Evolutionary conservation across 2,888 invertebrate genomes (phyloP).

Genomic region (Caenorhabditis macrosperma): DNA sequence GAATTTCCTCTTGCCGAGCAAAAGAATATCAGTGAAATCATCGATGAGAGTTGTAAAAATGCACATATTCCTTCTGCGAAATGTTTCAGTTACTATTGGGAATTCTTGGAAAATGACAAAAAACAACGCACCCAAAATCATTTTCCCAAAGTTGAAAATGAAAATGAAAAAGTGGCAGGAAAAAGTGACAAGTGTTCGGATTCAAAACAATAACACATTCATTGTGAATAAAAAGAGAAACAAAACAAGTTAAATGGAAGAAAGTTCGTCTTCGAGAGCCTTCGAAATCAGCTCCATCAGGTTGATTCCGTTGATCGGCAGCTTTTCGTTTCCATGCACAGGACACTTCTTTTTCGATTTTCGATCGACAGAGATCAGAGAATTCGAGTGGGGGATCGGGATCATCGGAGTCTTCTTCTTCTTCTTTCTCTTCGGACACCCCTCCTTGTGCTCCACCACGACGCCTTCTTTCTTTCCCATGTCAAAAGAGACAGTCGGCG

Average conservation of each 20-base stretch:
- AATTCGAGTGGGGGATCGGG: slow-evolving; percentile 42
- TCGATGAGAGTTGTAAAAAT: slow-evolving; percentile 1
- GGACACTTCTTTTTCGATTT: slow-evolving; percentile 15
- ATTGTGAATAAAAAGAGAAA: neutral
- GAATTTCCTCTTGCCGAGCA: slow-evolving; percentile 14
- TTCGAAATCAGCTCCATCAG: slow-evolving; percentile 51
- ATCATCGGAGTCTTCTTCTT: slow-evolving; percentile 7
- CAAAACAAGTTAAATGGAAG: slow-evolving; percentile 15
- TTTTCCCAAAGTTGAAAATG: neutral
- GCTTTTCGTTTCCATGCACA: slow-evolving; percentile 23
- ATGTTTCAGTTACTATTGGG: slow-evolving; percentile 2
- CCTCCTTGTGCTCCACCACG: slow-evolving; percentile 23
- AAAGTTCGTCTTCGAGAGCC: slow-evolving; percentile 37
- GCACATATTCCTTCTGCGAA: neutral
- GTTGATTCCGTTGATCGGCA: slow-evolving; percentile 45
- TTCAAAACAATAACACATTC: too few species aligned
- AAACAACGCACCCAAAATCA: slow-evolving; percentile 5
- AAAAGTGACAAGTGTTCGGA: too few species aligned
- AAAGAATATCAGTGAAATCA: neutral
- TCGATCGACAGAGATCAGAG: slow-evolving; percentile 17
- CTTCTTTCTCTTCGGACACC: slow-evolving; percentile 35
- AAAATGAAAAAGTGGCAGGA: slow-evolving; percentile 8
- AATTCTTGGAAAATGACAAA: neutral
- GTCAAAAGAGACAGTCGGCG: neutral
- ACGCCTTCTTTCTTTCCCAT: too few species aligned